These are phyloP conservation scores for Tricholaema leucomelas DNA, from an alignment of 2,113 vertebrate genomes.

Conservation along the genomic window DNA sequence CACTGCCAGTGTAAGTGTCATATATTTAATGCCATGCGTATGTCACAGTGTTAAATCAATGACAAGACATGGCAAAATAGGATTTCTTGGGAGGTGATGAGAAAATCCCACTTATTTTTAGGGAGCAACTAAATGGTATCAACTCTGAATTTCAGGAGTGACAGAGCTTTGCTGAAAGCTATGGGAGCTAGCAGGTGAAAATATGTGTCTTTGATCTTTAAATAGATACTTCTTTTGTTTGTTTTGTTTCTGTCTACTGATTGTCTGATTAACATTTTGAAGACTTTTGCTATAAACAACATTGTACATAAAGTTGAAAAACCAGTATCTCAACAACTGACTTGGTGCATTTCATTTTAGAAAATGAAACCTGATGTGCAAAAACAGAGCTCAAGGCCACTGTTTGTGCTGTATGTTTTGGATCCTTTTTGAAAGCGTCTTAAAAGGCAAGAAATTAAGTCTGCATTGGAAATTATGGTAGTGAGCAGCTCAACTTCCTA, in stretches of 20 bases:
- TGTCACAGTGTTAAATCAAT: neutral
- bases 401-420: conserved; percentile 55
- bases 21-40: neutral
- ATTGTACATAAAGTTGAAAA: conserved; percentile 9
- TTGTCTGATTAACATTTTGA: neutral
- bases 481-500: neutral
- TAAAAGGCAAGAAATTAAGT: neutral
- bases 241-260: neutral
- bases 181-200: neutral
- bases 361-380: conserved; percentile 12
- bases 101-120: neutral
- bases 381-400: conserved; percentile 33
- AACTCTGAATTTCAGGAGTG: neutral
- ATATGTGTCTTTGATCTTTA: neutral
- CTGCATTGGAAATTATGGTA: conserved; percentile 4
- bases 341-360: conserved; percentile 8
- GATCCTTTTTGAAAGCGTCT: conserved; percentile 36
- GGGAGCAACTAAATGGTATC: neutral
- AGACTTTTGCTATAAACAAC: neutral
- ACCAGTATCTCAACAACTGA: neutral
- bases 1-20: neutral
- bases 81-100: neutral
- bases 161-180: neutral
- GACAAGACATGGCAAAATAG: neutral
- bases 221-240: neutral